A percentile compares a stretch with the other conserved stretches of the same genome.
These are phyloP conservation scores for Polypedilum pembai DNA, from an alignment of 1,140 invertebrate genomes.

Conservation along the genomic window DNA sequence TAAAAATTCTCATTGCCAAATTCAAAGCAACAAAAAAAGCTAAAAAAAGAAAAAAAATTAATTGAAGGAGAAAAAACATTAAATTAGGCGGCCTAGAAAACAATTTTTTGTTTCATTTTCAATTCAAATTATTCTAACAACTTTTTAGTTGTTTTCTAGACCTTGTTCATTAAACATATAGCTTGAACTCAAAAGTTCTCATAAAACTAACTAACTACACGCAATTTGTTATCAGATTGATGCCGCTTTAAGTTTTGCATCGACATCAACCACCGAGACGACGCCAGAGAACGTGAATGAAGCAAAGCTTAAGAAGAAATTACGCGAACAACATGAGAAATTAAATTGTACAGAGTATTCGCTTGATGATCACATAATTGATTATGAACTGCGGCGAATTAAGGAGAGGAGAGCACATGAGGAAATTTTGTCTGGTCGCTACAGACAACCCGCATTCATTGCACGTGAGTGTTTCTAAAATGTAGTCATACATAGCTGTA, in stretches of 20 bases:
- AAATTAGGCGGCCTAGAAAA: no score
- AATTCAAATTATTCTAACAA: no score
- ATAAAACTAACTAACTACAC: constrained; percentile 34
- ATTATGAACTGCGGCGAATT: constrained; percentile 40
- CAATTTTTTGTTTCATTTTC: no score
- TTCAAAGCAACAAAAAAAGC: no score
- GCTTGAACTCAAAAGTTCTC: not conserved
- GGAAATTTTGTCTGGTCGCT: constrained; percentile 43
- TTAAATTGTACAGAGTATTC: not conserved
- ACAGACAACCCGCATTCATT: constrained; percentile 40
- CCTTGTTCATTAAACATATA: no score
- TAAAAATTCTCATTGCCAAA: no score
- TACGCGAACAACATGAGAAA: constrained; percentile 41
- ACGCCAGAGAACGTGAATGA: constrained; percentile 1
- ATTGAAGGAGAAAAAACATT: no score
- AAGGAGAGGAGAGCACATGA: constrained; percentile 42
- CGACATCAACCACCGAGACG: constrained; percentile 15
- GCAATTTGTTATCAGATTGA: constrained; percentile 23
- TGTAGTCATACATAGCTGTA: no score
- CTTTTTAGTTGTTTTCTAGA: no score
- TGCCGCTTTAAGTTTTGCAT: not conserved
- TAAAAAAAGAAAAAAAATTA: no score
- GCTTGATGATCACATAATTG: constrained; percentile 35
- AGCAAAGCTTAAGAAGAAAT: constrained; percentile 38
- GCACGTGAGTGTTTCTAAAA: constrained; percentile 34